Percentiles rank a stretch among this genome's conserved stretches.
phyloP scores from a whole-genome alignment of 2,888 invertebrate genomes.

The Glaucopsyche alexis region DNA sequence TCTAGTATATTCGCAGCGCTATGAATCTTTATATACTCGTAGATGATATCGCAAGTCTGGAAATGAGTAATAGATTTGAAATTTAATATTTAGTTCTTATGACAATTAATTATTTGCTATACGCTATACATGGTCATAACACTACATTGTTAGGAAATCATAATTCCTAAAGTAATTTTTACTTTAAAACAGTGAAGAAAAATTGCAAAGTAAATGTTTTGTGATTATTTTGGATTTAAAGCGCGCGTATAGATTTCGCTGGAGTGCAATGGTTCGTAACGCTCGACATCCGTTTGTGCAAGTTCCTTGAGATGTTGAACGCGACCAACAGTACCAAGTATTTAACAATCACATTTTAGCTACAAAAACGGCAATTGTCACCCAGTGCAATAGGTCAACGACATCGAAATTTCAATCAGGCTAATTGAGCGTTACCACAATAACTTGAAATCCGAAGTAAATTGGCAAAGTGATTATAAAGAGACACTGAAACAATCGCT shows the following conservation, averaged over 20 bases:
- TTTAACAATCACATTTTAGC: slow-evolving; percentile 6
- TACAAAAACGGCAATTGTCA: slow-evolving; percentile 19
- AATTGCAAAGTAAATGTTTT: not conserved
- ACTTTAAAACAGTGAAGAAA: no score
- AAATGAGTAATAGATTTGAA: not conserved
- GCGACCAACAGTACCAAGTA: not conserved
- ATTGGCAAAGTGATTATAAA: not conserved
- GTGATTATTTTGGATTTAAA: not conserved
- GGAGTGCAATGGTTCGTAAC: slow-evolving; percentile 63
- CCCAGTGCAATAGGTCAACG: slow-evolving; percentile 20
- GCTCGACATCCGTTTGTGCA: slow-evolving; percentile 58
- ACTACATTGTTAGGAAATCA: no score
- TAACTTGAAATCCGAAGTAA: slow-evolving; percentile 3
- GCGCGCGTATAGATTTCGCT: slow-evolving; percentile 48
- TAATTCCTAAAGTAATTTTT: no score
- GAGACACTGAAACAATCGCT: slow-evolving; percentile 6
- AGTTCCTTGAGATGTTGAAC: slow-evolving; percentile 47
- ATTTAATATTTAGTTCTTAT: no score
- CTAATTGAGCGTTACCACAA: slow-evolving; percentile 11
- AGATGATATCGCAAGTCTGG: not conserved
- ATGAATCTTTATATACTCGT: no score
- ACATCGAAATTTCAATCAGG: not conserved
- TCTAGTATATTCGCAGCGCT: no score
- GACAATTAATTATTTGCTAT: no score
- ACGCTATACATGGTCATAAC: no score